phyloP scores from a whole-genome alignment of 2,888 invertebrate species.

The Shargacucullia verbasci region DNA sequence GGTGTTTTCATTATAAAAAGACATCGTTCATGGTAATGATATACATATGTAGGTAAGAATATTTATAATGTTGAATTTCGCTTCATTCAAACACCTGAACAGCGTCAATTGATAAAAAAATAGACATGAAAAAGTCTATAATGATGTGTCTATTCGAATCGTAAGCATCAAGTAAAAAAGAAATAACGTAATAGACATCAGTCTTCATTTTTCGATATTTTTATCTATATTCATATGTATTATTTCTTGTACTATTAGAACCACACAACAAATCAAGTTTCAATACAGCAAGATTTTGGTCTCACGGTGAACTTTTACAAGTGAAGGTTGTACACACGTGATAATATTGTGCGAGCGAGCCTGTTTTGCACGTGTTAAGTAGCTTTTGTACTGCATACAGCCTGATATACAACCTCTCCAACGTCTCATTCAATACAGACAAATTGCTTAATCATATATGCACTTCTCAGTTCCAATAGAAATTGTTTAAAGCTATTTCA shows the following conservation, averaged over 20 bases:
- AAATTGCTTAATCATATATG: slow-evolving; percentile 49
- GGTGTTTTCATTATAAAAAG: no score
- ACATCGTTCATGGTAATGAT: no score
- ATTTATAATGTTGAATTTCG: no score
- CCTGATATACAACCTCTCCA: slow-evolving; percentile 22
- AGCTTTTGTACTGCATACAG: slow-evolving; percentile 19
- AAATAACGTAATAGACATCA: no score
- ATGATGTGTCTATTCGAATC: no score
- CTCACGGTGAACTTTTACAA: slow-evolving; percentile 42
- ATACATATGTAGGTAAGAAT: no score
- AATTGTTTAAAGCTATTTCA: slow-evolving; percentile 31
- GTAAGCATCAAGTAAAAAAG: no score
- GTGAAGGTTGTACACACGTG: slow-evolving; percentile 46
- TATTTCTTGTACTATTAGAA: slow-evolving; percentile 1
- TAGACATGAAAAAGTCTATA: no score
- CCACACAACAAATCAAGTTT: slow-evolving; percentile 28
- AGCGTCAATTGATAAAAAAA: no score
- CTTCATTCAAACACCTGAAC: no score
- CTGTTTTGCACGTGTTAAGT: slow-evolving; percentile 38
- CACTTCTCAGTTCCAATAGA: slow-evolving; percentile 31
- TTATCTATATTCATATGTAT: slow-evolving; percentile 8
- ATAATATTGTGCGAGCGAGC: slow-evolving; percentile 33
- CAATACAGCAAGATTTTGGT: slow-evolving; percentile 20
- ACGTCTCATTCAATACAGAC: slow-evolving; percentile 46
- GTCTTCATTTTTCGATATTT: no score